Evolutionary conservation across 2,888 invertebrate species (phyloP).

Genomic region (Drosophila dives): DNA sequence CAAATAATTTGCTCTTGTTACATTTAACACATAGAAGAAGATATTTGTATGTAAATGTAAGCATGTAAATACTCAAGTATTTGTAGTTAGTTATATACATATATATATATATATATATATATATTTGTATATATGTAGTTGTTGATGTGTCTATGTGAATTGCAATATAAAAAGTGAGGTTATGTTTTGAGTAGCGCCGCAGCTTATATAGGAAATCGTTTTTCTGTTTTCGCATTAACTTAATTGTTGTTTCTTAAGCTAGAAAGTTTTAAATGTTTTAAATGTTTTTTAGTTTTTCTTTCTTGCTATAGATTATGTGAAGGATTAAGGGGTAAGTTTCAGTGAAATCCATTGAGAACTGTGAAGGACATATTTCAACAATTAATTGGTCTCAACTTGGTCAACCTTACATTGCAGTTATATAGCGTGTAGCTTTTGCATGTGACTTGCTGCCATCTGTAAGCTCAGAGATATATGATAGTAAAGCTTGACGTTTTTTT

Average conservation of each 20-base stretch:
- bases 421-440: constrained; percentile 46
- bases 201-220: constrained; percentile 57
- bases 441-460: constrained; percentile 26
- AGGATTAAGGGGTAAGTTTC: not conserved
- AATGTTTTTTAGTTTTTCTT: constrained; percentile 35
- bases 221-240: constrained; percentile 12
- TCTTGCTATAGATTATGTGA: constrained; percentile 17
- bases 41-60: constrained; percentile 18
- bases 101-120: constrained; percentile 4
- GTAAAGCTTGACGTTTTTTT: constrained; percentile 50
- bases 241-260: constrained; percentile 43
- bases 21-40: constrained; percentile 56
- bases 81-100: constrained; percentile 36
- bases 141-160: constrained; percentile 46
- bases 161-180: constrained; percentile 69
- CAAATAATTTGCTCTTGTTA: constrained; percentile 56
- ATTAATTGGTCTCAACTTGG: constrained; percentile 10
- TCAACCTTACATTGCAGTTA: constrained; percentile 22
- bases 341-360: constrained; percentile 17
- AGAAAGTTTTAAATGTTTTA: constrained; percentile 30
- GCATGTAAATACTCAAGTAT: constrained; percentile 23
- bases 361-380: not conserved
- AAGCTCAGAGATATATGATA: constrained; percentile 51
- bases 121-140: constrained; percentile 20
- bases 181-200: constrained; percentile 41